Base-by-base conservation (phyloP, 2,888 invertebrate genomes). In the Ophonus ardosiacus region DNA sequence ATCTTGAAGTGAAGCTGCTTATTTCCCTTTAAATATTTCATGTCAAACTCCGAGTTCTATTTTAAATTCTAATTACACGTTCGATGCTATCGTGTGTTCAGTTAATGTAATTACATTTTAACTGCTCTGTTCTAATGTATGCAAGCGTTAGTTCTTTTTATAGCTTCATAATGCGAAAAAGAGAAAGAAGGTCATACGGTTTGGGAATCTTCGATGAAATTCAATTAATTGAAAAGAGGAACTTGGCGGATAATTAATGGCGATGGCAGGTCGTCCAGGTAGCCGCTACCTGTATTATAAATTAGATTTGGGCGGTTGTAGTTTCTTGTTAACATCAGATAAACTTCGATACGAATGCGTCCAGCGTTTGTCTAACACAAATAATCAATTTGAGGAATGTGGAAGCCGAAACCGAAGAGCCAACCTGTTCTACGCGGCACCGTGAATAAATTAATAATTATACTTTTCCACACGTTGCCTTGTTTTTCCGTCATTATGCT, bases 61-160 rank as follows among this genome's bases (percentile, higher is more conserved):
- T 84, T 84, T 63, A 84, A 84, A 84, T 84, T 84, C 78, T 78
- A 84, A 84, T 84, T 84, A 84, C 78, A 63, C 76, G 43, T 84
- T 84, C 63, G 84, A 84, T 84, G 51, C 31, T 84, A 84, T 84
- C 84, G 84, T 71, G 17, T 31, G 83, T 74, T 84, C 82, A 63
- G 83, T 84, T 84, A 78, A 84, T 84, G 84, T 84, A 84, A 84
- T 84, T 84, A 84, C 78, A 51, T 84, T 84, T 84, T 84, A 84
- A 84, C 84, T 84, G 78, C 83, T 59, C 59, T 59, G 56, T 59
- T 84, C 61, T 84, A 84, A 84, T 84, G 65, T 78, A 84, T 78
- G 78, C 78, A 78, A 61, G 40, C 10, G 56, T n/a, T n/a, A n/a
- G n/a, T 82, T 68, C 82, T 82, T 82, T 82, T 82, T 82, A 68